phyloP scores from a whole-genome alignment of 2,113 vertebrate genomes.

The Chlorodrepanis virens region DNA sequence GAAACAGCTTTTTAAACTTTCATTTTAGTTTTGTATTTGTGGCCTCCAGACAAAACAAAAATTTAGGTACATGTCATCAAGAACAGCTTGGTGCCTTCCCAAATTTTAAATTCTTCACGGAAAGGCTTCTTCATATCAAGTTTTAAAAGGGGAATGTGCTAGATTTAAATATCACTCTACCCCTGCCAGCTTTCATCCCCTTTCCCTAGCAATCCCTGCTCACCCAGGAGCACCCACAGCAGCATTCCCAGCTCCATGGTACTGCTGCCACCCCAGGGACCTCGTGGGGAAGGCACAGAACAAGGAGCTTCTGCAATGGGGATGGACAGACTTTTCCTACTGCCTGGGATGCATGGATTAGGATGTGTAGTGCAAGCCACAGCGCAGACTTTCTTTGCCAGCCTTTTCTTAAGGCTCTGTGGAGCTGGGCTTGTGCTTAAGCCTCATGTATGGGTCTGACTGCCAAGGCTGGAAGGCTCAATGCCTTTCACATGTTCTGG shows the following conservation, averaged over 20 bases:
- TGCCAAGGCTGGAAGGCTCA: not conserved
- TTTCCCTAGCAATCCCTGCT: not conserved
- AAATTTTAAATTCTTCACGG: not conserved
- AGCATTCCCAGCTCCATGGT: not conserved
- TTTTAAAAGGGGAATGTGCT: not conserved
- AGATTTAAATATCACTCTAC: not conserved
- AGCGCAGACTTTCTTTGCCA: not conserved
- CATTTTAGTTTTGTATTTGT: not conserved
- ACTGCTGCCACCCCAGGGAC: not conserved
- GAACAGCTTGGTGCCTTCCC: not conserved
- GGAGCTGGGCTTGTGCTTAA: not conserved
- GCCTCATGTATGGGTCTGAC: not conserved
- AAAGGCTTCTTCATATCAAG: not conserved
- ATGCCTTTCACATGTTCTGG: conserved; percentile 21
- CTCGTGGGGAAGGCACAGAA: fast-evolving
- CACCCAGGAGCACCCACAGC: not conserved
- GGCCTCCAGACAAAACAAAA: not conserved
- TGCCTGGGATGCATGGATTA: not conserved
- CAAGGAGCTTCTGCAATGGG: not conserved
- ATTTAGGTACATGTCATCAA: not conserved
- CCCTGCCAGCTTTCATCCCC: not conserved
- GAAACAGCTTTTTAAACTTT: not conserved
- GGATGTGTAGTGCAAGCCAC: not conserved
- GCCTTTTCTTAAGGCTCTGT: not conserved
- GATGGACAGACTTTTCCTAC: not conserved